Evolutionary conservation across 2,113 vertebrate genomes (phyloP), one percentile per base, ranked within the genome.

Genomic region (Gavia stellata): DNA sequence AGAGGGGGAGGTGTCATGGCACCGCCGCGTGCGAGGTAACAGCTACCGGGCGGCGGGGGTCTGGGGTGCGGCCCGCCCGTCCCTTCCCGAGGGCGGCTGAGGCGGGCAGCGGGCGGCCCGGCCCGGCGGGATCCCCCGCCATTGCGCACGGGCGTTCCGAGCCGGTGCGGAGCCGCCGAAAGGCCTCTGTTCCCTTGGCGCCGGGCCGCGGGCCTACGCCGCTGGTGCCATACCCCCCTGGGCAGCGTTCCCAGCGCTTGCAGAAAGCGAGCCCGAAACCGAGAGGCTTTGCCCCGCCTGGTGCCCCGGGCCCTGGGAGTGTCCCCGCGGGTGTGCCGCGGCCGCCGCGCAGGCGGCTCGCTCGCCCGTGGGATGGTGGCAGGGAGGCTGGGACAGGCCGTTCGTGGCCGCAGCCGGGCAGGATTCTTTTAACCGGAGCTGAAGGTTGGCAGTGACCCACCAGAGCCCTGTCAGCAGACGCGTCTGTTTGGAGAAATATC

Each of bases 41-140:
- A 0, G 73, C 7, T 0, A 4, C 4, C 2, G 56, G 21, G 62
- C 8, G n/a, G 38, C 18, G 29, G 5, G 26, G 17, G 4, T 16
- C 18, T 4, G 44, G 9, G 26, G n/a, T 12, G n/a, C 9, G 12
- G 8, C 9, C 3, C 16, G 14, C 14, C 24, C 16, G 17, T 8
- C 68, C 25, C 28, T 2, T 18, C 40, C 9, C 49, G 3, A n/a
- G 18, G 8, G 5, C 24, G 4, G 66, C 44, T 6, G 36, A 17
- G 17, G 49, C 9, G 20, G 28, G 31, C 34, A 4, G 33, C 6
- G 28, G 6, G 23, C 44, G 7, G 44, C 33, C 0, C 26, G 26
- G 24, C 12, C 6, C 9, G 61, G 59, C 9, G 10, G 14, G 19
- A 4, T 5, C 5, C 7, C 18, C 25, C 29, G 14, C 53, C 16